Conservation (phyloP, 2,113 vertebrate genomes). For the Dolichallabes microphthalmus region DNA sequence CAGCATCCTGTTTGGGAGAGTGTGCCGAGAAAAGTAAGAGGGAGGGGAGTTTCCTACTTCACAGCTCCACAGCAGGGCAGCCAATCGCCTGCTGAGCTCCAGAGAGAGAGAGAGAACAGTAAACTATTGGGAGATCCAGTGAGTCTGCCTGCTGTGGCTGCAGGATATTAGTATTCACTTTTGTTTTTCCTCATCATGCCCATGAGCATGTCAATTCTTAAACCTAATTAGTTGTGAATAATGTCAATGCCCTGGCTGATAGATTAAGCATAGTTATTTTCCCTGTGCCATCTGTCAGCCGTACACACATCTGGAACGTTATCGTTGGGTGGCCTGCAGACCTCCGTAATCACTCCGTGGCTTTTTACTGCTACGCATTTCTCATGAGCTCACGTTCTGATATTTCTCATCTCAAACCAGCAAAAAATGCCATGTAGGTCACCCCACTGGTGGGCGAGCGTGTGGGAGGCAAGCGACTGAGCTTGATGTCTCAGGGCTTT, state of each 20-base stretch:
- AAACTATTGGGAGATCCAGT: constrained; percentile 13
- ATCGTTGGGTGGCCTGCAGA: neutral
- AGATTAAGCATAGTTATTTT: neutral
- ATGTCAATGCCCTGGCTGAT: neutral
- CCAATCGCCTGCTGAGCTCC: constrained; percentile 25
- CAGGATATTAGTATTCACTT: constrained; percentile 28
- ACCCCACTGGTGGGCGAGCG: neutral
- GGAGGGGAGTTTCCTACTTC: constrained; percentile 26
- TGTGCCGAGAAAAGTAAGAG: constrained; percentile 23
- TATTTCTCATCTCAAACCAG: neutral
- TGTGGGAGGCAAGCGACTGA: neutral
- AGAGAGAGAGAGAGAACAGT: neutral
- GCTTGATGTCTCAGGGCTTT: neutral
- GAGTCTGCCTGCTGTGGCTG: neutral
- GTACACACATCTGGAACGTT: neutral
- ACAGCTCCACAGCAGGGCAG: neutral
- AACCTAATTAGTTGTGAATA: neutral
- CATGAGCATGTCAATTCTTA: neutral
- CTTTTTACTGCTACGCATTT: neutral
- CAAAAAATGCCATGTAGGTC: constrained; percentile 4
- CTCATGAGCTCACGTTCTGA: neutral
- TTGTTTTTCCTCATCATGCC: constrained; percentile 2
- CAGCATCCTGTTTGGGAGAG: constrained; percentile 44
- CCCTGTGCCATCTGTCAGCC: neutral
- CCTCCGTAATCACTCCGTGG: neutral